phyloP scores from a whole-genome alignment of 2,113 vertebrate genomes.

The Zosterops pallidus region DNA sequence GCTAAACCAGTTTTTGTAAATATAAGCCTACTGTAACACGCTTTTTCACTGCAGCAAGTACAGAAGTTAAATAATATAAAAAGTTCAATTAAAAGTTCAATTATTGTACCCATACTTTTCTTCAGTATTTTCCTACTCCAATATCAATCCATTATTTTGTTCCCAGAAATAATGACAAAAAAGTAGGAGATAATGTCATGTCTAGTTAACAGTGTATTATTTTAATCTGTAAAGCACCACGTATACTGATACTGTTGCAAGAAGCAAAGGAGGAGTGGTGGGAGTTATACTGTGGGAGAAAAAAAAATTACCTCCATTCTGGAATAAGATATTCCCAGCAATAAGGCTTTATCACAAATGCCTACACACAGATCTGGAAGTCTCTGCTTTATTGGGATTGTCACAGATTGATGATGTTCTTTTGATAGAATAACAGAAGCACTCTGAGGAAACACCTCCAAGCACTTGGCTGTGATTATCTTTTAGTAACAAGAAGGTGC shows the following conservation, averaged over 20 bases:
- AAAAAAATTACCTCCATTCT: background rate
- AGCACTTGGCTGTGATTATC: background rate
- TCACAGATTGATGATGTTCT: background rate
- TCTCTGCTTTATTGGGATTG: background rate
- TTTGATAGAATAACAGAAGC: background rate
- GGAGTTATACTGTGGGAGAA: background rate
- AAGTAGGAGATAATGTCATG: background rate
- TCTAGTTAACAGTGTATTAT: background rate
- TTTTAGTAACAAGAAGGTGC: background rate
- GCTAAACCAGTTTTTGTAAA: background rate
- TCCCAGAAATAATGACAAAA: background rate
- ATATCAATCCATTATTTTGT: background rate
- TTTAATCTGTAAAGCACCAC: background rate
- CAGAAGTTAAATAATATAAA: background rate
- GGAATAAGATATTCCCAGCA: constrained; percentile 10
- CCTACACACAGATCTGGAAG: constrained; percentile 6
- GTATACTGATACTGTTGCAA: background rate
- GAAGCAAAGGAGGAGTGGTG: constrained; percentile 12
- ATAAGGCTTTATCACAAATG: background rate
- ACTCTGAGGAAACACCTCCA: background rate
- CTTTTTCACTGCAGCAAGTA: background rate
- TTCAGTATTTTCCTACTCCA: background rate
- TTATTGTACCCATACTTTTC: background rate
- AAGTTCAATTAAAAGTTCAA: background rate
- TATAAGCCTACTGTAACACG: background rate